Evolutionary conservation across 2,113 vertebrate species (phyloP).

Genomic region (Passer montanus): DNA sequence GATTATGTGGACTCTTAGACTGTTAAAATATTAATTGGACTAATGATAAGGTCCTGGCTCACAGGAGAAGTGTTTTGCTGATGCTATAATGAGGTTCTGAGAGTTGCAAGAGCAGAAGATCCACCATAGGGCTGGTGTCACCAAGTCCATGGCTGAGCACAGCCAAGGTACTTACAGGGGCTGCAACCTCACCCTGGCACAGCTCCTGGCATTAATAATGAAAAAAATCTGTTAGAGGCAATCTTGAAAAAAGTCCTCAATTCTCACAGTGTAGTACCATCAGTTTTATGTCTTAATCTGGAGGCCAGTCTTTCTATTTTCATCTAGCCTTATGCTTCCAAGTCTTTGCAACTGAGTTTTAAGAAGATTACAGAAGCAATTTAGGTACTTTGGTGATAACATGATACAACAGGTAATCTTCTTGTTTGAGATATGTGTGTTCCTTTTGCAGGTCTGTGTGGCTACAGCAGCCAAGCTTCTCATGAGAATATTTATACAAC

Average conservation of each 20-base stretch:
- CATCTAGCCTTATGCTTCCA: not conserved
- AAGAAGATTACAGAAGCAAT: not conserved
- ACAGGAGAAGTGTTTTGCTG: not conserved
- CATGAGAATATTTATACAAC: not conserved
- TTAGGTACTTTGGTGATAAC: not conserved
- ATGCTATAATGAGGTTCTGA: not conserved
- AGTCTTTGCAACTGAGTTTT: not conserved
- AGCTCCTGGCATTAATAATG: not conserved
- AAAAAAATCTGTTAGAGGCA: not conserved
- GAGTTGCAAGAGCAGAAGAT: not conserved
- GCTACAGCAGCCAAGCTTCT: not conserved
- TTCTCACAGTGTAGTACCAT: not conserved
- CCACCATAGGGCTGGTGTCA: fast-evolving
- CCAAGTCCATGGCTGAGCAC: not conserved
- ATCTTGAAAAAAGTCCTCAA: fast-evolving
- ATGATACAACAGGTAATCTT: not conserved
- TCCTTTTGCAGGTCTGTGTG: not conserved
- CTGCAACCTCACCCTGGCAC: fast-evolving
- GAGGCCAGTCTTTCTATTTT: not conserved
- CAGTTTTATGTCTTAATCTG: not conserved
- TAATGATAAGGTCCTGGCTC: not conserved
- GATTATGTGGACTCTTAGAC: not conserved
- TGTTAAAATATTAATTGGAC: not conserved
- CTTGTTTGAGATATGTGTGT: not conserved
- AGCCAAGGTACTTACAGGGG: too few species aligned